Percentiles rank a stretch among this genome's conserved stretches.
Evolutionary conservation across 1,140 invertebrate genomes (phyloP).

Genomic region (Hylaeus volcanicus): DNA sequence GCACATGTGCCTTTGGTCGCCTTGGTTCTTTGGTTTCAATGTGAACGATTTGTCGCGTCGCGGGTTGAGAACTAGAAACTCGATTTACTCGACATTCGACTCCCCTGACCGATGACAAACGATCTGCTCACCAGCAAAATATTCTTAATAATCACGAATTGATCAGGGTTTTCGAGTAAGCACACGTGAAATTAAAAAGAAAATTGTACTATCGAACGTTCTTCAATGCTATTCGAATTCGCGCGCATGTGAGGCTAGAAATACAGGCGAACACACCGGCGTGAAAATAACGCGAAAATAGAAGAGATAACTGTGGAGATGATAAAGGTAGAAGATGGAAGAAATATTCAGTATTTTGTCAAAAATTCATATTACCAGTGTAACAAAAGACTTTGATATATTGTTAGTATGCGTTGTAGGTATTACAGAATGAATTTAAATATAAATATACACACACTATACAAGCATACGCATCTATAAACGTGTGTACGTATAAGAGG

Average conservation of each 20-base stretch:
- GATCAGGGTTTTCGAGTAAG: conserved; percentile 46
- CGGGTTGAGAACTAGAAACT: not conserved
- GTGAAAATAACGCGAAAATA: conserved; percentile 1
- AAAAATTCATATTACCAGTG: conserved; percentile 64
- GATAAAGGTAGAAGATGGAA: conserved; percentile 22
- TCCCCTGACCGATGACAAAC: not conserved
- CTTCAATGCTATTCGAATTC: conserved; percentile 3
- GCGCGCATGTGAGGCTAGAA: not conserved
- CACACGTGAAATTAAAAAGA: not conserved
- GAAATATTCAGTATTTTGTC: conserved; percentile 70
- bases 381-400: conserved; percentile 69
- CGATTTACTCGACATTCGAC: not conserved
- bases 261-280: not conserved
- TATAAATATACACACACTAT: conserved; percentile 63
- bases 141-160: conserved; percentile 37
- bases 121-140: conserved; percentile 12
- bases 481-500: conserved; percentile 62
- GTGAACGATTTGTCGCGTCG: conserved; percentile 11
- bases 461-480: conserved; percentile 61
- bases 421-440: conserved; percentile 66
- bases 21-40: not conserved
- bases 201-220: conserved; percentile 35
- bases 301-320: conserved; percentile 1
- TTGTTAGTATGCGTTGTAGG: conserved; percentile 65
- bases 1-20: too few species aligned